Evolutionary conservation across 2,113 vertebrate species (phyloP), one percentile per base, ranked within the genome.

Genomic region (Alouatta palliata): DNA sequence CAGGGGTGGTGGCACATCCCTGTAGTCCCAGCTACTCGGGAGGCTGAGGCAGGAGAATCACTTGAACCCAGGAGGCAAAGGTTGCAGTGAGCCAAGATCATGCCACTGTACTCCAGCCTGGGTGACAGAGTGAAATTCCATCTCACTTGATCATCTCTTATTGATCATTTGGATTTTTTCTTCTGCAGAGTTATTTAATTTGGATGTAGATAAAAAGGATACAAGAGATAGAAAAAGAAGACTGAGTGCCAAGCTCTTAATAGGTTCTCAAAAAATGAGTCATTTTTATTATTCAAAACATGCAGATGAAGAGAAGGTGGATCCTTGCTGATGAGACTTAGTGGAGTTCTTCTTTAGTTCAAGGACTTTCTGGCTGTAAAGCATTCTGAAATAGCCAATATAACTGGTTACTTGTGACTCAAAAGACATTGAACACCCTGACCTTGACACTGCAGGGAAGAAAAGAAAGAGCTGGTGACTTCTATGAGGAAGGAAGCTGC

Each of bases 1-100:
- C 0, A 0, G 75, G 75, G 1, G 4, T 47, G 43, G 25, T 76
- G 25, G 40, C 8, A 25, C 6, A 14, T 6, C 0, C 13, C 73
- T 4, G 40, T 45, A 4, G 27, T 30, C 27, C 43, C 25, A 77
- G 43, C 75, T 77, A 47, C 43, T 30, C 27, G 2, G 4, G 25
- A 77, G 75, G 13, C 43, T 47, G 75, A 77, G 13, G 27, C 27
- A 47, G 75, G 6, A 75, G 71, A 45, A 77, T 77, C 4, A 0
- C 2, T 77, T 32, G 75, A 77, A 32, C 75, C 25, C 4, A 17
- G 27, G 75, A 77, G 16, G 27, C 8, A 0, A 14, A 77, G 27
- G 27, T 30, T 47, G 16, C 2, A 47, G 43, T 47, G 13, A 77
- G 14, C 75, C 0, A 1, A 30, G 14, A 47, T 47, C 7, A 32